Base-by-base conservation (phyloP, 2,113 vertebrate genomes). In the Elephantulus edwardii region DNA sequence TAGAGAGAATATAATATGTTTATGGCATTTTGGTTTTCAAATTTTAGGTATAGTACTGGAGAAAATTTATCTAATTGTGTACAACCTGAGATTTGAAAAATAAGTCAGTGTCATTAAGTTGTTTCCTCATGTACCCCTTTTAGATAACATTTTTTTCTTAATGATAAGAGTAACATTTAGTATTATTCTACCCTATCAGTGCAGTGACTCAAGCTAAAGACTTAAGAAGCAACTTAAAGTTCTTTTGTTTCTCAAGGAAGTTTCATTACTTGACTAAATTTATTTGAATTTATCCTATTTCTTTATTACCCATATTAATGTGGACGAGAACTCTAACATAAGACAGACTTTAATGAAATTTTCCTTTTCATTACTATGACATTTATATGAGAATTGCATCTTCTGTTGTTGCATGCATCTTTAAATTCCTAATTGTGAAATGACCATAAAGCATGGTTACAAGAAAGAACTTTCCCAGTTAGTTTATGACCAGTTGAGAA, bases 241-340 rank as follows among this genome's bases (percentile, higher is more conserved):
- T n/a, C n/a, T n/a, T 28, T 1, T 82, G 1, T 81, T 93, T 28
- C 35, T 10, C 19, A 71, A 26, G 44, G 24, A 82, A 88, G 26
- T 46, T 83, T 94, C 54, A 22, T 89, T 68, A 77, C 14, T 78
- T 4, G 84, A 56, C 88, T 71, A 91, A 81, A 42, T 33, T 92
- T 85, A 78, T 86, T 83, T 83, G 80, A 83, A 83, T 90, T 85
- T 91, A 92, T 22, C 52, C 20, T 62, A 5, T 87, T 93, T 91
- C n/a, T 89, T 91, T 54, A 83, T 90, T 86, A 68, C 88, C 13
- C 9, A 11, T 81, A 52, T 83, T 81, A 90, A 52, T 12, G 2
- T 74, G 40, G 74, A 74, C 88, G 86, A 44, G 52, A 94, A 24
- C 46, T 91, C 5, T 6, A 56, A 6, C 58, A 24, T 92, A 70